These are phyloP conservation scores for Petrocephalus sullivani DNA, from an alignment of 2,797 vertebrate genomes.

Conservation along the genomic window DNA sequence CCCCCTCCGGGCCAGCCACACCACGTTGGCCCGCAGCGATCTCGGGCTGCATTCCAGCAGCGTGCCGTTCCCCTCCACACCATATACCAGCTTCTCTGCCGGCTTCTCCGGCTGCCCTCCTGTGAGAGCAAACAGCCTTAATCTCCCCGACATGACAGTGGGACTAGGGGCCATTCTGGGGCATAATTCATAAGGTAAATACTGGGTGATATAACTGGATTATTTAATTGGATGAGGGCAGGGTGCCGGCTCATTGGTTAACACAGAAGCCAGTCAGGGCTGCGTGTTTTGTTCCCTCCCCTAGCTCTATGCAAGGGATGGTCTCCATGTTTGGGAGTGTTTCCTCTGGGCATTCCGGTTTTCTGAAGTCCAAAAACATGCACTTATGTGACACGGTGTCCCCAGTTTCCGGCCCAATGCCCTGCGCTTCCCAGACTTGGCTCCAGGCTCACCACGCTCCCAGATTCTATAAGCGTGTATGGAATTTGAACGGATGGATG, in stretches of 20 bases:
- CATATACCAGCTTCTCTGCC: conserved; percentile 73
- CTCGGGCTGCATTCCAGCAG: conserved; percentile 87
- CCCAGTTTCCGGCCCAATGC: not conserved
- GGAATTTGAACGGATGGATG: not conserved
- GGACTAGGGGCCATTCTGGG: not conserved
- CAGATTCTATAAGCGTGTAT: not conserved
- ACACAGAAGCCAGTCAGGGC: not conserved
- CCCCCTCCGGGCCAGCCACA: conserved; percentile 79
- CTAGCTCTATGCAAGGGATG: not conserved
- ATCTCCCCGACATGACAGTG: not conserved
- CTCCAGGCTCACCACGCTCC: not conserved
- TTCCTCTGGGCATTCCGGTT: not conserved
- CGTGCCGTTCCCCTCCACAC: conserved; percentile 88
- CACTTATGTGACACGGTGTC: not conserved
- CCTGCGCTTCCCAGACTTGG: not conserved
- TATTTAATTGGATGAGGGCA: not conserved
- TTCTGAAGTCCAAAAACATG: not conserved
- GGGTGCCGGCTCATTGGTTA: not conserved
- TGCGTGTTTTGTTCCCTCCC: not conserved
- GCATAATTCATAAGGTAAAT: too few relatives aligned
- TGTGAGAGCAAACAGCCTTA: conserved; percentile 33
- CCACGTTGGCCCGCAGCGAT: conserved; percentile 85
- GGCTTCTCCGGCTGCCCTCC: conserved; percentile 67
- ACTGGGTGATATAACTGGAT: not conserved
- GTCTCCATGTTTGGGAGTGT: not conserved